A percentile compares a stretch with the other conserved stretches of the same genome.
Evolutionary conservation across 2,797 vertebrate genomes (phyloP).

Genomic region (Megalops cyprinoides): DNA sequence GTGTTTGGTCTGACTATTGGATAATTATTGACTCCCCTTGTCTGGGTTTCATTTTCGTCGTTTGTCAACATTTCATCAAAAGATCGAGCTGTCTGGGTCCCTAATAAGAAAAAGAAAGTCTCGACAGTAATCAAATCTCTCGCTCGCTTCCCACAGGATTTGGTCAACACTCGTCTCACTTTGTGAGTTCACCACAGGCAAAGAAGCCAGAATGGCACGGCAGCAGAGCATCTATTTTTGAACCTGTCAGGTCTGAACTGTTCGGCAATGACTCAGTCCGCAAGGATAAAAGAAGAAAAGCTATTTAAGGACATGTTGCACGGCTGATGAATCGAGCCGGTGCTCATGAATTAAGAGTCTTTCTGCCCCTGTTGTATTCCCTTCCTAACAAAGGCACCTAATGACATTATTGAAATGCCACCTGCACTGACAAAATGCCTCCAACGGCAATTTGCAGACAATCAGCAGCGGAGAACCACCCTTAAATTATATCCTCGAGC

Average conservation of each 20-base stretch:
- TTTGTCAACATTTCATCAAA: constrained; percentile 21
- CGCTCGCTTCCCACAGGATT: background rate
- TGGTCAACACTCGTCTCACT: background rate
- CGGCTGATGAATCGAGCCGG: background rate
- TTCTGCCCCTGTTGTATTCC: background rate
- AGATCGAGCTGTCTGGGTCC: constrained; percentile 7
- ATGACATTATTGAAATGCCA: constrained; percentile 53
- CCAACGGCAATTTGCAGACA: constrained; percentile 45
- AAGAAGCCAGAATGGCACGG: background rate
- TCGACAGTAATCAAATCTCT: background rate
- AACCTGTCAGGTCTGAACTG: background rate
- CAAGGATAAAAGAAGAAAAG: background rate
- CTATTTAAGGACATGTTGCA: too few species aligned
- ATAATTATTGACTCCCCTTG: constrained; percentile 5
- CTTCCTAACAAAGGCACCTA: constrained; percentile 25
- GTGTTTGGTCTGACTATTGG: constrained; percentile 12
- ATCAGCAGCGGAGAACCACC: constrained; percentile 29
- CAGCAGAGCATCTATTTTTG: background rate
- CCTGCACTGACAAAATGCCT: constrained; percentile 43
- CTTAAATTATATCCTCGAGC: constrained; percentile 42
- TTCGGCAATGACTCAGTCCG: background rate
- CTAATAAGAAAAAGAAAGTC: background rate
- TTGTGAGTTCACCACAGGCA: background rate
- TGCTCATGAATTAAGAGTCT: background rate
- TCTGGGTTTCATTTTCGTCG: background rate